phyloP scores from a whole-genome alignment of 2,797 vertebrate species.

The Sorex maritimensis region DNA sequence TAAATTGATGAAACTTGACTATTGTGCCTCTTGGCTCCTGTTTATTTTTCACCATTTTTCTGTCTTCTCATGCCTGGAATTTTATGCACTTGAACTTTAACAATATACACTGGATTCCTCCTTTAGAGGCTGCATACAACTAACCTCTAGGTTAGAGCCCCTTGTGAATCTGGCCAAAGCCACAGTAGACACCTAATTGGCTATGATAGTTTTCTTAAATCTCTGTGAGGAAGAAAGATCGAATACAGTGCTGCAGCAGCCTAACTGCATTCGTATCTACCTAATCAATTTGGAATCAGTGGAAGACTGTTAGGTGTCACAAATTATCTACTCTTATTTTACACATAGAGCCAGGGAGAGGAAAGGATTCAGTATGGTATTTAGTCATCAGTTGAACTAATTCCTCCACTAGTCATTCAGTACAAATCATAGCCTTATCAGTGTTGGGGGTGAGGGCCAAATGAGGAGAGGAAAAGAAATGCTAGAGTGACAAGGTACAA shows the following conservation, averaged over 20 bases:
- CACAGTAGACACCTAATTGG: background rate
- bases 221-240: background rate
- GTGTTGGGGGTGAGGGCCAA: background rate
- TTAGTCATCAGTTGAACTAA: conserved; percentile 45
- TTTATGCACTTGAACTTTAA: conserved; percentile 77
- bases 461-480: background rate
- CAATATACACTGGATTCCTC: conserved; percentile 65
- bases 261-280: conserved; percentile 16
- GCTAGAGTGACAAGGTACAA: background rate
- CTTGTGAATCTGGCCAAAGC: conserved; percentile 13
- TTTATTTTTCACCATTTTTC: conserved; percentile 72
- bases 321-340: conserved; percentile 1
- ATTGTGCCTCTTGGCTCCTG: conserved; percentile 63
- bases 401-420: conserved; percentile 45
- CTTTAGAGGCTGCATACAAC: background rate
- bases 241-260: background rate
- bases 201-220: background rate
- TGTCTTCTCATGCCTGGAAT: conserved; percentile 65
- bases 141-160: conserved; percentile 58
- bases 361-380: conserved; percentile 28
- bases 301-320: background rate
- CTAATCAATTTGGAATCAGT: background rate
- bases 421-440: background rate
- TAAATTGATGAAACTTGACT: conserved; percentile 74
- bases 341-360: background rate